Base-by-base conservation (phyloP, 2,113 vertebrate genomes). In the Sprattus sprattus region DNA sequence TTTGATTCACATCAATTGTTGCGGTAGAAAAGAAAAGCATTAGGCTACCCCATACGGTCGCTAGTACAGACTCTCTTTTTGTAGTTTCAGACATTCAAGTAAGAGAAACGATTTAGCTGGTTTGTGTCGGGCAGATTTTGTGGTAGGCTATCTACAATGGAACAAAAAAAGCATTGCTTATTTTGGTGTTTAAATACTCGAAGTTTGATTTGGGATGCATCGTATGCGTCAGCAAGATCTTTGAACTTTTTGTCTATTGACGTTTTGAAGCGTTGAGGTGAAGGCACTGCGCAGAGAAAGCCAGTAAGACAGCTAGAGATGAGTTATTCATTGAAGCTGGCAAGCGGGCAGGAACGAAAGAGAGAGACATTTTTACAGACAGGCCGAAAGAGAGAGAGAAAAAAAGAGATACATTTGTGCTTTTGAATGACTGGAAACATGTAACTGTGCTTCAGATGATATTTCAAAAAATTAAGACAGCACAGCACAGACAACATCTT, bases 201-300 rank as follows among this genome's bases (percentile, higher is more conserved):
- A 52, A 22, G 54, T 60, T 60, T 20, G 3, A 71, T 75, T 75
- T 78, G 71, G 32, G 71, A 39, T 28, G 11, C 71, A 78, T 78
- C 28, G 28, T 78, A 78, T 78, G 71, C 71, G 71, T 78, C 71
- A 78, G 71, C 71, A 78, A 39, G 71, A 78, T 78, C 71, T 78
- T 78, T 78, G 25, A 78, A 78, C 71, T 78, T 78, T 78, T 78
- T 78, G 71, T 78, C 28, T 78, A 32, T 78, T 39, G 64, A 67
- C 64, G 64, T 67, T 67, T 67, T 25, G 71, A 32, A 78, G 32
- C 13, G 28, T 44, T 78, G 28, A 78, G 28, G 71, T 78, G 32
- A 78, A 39, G 25, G 1, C 71, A 78, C 25, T 78, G 71, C 71
- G 13, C 15, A 71, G 64, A 13, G 64, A 71, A 71, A 71, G 1